phyloP scores from a whole-genome alignment of 2,888 invertebrate genomes.

The Eristalis tenax region DNA sequence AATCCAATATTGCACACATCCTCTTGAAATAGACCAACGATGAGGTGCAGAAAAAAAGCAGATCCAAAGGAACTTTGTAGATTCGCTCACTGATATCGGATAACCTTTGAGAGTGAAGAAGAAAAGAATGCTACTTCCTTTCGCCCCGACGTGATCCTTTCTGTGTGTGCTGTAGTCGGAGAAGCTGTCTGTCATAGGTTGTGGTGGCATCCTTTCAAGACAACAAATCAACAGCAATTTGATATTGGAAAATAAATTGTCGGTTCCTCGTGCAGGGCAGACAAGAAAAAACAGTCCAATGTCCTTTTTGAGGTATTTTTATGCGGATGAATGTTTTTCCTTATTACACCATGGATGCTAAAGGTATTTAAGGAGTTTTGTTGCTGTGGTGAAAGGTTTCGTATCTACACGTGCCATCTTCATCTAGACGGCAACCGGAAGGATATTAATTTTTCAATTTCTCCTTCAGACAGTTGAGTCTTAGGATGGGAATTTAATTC shows the following conservation, averaged over 20 bases:
- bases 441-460: conserved; percentile 24
- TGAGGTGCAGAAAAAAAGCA: neutral
- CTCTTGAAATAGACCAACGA: conserved; percentile 24
- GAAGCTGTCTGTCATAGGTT: neutral
- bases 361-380: conserved; percentile 17
- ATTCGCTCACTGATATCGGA: conserved; percentile 55
- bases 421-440: neutral
- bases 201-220: conserved; percentile 18
- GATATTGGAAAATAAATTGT: conserved; percentile 56
- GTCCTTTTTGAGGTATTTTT: conserved; percentile 17
- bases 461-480: neutral
- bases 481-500: neutral
- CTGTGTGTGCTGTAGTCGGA: neutral
- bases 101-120: conserved; percentile 48
- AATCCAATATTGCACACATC: conserved; percentile 66
- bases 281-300: neutral
- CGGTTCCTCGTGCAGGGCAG: conserved; percentile 14
- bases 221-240: conserved; percentile 65
- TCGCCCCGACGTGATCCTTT: neutral
- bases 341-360: neutral
- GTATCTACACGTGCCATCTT: conserved; percentile 22
- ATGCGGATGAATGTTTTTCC: conserved; percentile 1
- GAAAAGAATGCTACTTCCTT: conserved; percentile 41
- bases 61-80: conserved; percentile 42
- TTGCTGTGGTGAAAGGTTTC: neutral